Conservation (phyloP, 2,797 vertebrate species). For the Pipistrellus kuhlii region DNA sequence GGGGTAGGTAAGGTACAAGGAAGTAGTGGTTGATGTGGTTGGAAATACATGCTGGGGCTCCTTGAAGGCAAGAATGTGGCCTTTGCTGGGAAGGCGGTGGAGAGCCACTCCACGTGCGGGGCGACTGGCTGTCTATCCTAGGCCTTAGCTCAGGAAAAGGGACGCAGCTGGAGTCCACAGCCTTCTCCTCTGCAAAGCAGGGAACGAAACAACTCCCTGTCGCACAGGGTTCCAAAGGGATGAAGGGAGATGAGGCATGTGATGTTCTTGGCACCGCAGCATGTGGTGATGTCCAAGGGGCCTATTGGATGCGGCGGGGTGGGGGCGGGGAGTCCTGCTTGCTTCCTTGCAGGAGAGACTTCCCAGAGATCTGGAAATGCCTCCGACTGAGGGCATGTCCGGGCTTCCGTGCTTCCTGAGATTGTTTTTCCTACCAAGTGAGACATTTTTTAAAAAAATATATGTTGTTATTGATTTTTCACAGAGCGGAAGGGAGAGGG, state of each 20-base stretch:
- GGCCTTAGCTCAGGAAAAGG: neutral
- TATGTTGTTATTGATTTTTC: too few species aligned
- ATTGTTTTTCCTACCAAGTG: constrained; percentile 54
- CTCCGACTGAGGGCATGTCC: neutral
- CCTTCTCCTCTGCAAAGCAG: neutral
- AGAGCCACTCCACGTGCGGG: neutral
- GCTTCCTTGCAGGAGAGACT: neutral
- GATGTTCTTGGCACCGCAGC: neutral
- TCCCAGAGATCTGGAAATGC: constrained; percentile 33
- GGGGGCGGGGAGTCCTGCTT: neutral
- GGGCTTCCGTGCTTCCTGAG: neutral
- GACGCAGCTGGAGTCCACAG: neutral
- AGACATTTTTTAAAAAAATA: constrained; percentile 16
- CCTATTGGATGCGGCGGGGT: neutral
- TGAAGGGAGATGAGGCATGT: neutral
- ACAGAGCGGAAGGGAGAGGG: too few species aligned
- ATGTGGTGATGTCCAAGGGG: neutral
- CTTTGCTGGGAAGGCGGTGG: neutral
- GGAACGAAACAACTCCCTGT: neutral
- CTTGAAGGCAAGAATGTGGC: neutral
- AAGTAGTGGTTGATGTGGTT: neutral
- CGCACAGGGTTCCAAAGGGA: neutral
- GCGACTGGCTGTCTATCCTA: neutral
- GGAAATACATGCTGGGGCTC: neutral
- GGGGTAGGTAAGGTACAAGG: neutral